Conservation (phyloP, 2,888 invertebrate genomes). For the Cryptosula pallasiana region DNA sequence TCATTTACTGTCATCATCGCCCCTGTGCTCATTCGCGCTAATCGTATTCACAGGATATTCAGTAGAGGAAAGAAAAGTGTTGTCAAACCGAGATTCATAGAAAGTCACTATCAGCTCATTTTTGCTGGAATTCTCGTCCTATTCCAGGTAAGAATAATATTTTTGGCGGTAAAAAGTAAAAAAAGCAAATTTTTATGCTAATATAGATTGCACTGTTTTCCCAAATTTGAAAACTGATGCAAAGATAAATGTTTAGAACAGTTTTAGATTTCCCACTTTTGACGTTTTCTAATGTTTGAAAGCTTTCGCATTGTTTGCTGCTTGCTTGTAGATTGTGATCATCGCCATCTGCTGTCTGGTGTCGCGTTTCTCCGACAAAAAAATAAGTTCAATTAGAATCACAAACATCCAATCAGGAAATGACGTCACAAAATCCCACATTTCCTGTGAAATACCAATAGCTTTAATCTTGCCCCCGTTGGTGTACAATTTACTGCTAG, state of each 20-base stretch:
- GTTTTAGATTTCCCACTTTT: too few relatives aligned
- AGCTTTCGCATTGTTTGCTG: too few relatives aligned
- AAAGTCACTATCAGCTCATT: conserved; percentile 31
- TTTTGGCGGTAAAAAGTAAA: too few relatives aligned
- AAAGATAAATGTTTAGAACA: too few relatives aligned
- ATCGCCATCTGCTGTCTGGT: neutral
- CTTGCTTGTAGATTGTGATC: neutral
- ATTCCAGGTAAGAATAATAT: conserved; percentile 31
- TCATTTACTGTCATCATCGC: conserved; percentile 33
- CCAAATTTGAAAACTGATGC: too few relatives aligned
- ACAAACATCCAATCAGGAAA: neutral
- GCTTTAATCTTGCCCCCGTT: conserved; percentile 34
- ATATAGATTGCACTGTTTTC: too few relatives aligned
- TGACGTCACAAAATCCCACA: conserved; percentile 17
- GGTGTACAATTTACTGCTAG: conserved; percentile 36
- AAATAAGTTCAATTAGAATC: neutral
- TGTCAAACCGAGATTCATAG: conserved; percentile 30
- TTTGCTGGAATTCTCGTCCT: conserved; percentile 29
- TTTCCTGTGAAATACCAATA: conserved; percentile 33
- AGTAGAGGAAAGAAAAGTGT: conserved; percentile 29
- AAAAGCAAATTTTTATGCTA: too few relatives aligned
- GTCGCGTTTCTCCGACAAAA: neutral
- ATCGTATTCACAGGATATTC: conserved; percentile 37
- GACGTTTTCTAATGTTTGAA: too few relatives aligned
- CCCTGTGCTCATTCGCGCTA: conserved; percentile 34